Conservation (phyloP, 2,888 invertebrate genomes). For the Xanthia togata region DNA sequence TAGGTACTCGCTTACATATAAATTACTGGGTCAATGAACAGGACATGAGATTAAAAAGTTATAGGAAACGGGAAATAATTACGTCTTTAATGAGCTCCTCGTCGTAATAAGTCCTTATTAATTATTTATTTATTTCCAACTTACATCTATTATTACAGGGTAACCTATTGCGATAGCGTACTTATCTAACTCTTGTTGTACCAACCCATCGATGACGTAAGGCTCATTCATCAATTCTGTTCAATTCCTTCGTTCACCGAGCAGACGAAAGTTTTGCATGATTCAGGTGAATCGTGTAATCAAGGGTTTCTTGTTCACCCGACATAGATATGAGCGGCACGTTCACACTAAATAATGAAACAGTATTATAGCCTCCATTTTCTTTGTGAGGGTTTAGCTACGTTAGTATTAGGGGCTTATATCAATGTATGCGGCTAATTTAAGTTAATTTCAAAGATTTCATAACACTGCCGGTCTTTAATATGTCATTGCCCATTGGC, state of each 20-base stretch:
- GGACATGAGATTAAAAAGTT: neutral
- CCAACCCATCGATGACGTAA: neutral
- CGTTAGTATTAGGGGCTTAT: neutral
- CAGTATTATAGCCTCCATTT: neutral
- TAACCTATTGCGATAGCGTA: no score
- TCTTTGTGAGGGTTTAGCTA: neutral
- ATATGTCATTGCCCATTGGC: neutral
- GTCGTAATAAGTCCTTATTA: slow-evolving; percentile 2
- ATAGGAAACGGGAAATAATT: neutral
- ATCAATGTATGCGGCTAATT: neutral
- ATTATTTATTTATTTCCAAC: no score
- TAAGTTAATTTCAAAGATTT: neutral
- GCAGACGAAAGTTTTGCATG: slow-evolving; percentile 11
- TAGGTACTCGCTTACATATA: neutral
- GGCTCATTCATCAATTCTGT: neutral
- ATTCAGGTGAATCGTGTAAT: slow-evolving; percentile 29
- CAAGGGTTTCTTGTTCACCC: slow-evolving; percentile 28
- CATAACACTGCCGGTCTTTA: neutral
- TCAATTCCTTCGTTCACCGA: slow-evolving; percentile 1
- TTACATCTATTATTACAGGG: no score
- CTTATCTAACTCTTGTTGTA: no score
- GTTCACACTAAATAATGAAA: neutral
- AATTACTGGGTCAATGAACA: no score
- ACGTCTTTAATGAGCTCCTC: neutral
- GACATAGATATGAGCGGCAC: slow-evolving; percentile 13